Percentiles rank a stretch among this genome's conserved stretches.
Conservation (phyloP, 2,113 vertebrate genomes). For the Caranx melampygus region DNA sequence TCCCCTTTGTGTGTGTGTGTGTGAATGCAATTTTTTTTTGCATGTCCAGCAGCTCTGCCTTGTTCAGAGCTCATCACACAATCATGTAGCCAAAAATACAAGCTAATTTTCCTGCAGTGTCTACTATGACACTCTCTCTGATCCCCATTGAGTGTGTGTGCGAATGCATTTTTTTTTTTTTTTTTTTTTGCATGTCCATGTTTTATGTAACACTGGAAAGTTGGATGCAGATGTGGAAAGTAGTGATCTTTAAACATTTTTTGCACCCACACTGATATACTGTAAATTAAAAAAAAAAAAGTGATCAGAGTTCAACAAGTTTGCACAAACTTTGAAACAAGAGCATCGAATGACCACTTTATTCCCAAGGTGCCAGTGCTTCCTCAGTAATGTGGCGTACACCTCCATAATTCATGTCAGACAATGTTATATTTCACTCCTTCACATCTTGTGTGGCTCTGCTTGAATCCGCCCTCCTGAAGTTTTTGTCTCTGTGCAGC, state of each 20-base stretch:
- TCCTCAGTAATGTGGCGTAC: neutral
- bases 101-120: neutral
- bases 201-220: conserved; percentile 16
- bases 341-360: neutral
- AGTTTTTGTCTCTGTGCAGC: neutral
- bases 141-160: neutral
- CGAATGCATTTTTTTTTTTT: conserved; percentile 4
- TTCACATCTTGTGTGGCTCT: neutral
- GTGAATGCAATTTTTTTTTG: neutral
- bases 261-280: neutral
- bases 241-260: neutral
- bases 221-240: neutral
- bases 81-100: neutral
- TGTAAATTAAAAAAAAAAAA: neutral
- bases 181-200: neutral
- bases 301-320: conserved; percentile 13
- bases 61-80: conserved; percentile 6
- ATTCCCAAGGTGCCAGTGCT: conserved; percentile 1
- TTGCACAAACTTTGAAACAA: conserved; percentile 10
- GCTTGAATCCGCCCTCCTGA: neutral
- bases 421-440: conserved; percentile 12
- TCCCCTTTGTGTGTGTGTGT: neutral
- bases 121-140: neutral
- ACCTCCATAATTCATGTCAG: conserved; percentile 32
- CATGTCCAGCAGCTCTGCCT: conserved; percentile 8